Conservation (phyloP, 2,113 vertebrate genomes). For the Thunnus thynnus region DNA sequence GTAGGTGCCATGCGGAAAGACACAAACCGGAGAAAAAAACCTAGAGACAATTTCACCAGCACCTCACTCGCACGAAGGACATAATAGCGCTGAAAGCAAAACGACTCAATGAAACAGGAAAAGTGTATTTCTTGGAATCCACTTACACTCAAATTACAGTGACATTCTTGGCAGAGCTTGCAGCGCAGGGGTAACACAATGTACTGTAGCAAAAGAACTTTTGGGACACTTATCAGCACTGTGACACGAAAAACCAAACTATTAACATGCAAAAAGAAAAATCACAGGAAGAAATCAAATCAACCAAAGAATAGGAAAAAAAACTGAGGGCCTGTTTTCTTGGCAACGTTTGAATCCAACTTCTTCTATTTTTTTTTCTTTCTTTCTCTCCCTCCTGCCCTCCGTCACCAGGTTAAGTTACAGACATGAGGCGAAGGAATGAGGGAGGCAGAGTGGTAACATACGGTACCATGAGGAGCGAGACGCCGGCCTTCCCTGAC, state of each 20-base stretch:
- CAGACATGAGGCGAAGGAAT: slow-evolving; percentile 87
- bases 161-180: slow-evolving; percentile 77
- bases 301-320: slow-evolving; percentile 29
- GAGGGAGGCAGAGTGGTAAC: slow-evolving; percentile 97
- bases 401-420: slow-evolving; percentile 79
- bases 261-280: slow-evolving; percentile 53
- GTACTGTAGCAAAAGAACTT: slow-evolving; percentile 58
- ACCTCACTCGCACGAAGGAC: slow-evolving; percentile 65
- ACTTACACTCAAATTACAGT: slow-evolving; percentile 79
- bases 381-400: slow-evolving; percentile 55
- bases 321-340: slow-evolving; percentile 47
- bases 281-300: slow-evolving; percentile 50
- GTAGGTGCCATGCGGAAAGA: slow-evolving; percentile 53
- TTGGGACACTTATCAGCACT: slow-evolving; percentile 69
- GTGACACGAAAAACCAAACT: slow-evolving; percentile 54
- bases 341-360: slow-evolving; percentile 51
- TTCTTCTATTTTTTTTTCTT: slow-evolving; percentile 12
- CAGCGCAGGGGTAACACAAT: slow-evolving; percentile 61
- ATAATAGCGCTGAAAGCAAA: slow-evolving; percentile 75
- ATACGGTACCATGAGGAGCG: slow-evolving; percentile 95
- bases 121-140: slow-evolving; percentile 82
- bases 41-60: slow-evolving; percentile 60
- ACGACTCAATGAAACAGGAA: slow-evolving; percentile 75
- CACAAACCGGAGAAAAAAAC: slow-evolving; percentile 47
- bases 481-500: slow-evolving; percentile 87